Conservation (phyloP, 1,140 invertebrate species). For the Monochamus saltuarius region DNA sequence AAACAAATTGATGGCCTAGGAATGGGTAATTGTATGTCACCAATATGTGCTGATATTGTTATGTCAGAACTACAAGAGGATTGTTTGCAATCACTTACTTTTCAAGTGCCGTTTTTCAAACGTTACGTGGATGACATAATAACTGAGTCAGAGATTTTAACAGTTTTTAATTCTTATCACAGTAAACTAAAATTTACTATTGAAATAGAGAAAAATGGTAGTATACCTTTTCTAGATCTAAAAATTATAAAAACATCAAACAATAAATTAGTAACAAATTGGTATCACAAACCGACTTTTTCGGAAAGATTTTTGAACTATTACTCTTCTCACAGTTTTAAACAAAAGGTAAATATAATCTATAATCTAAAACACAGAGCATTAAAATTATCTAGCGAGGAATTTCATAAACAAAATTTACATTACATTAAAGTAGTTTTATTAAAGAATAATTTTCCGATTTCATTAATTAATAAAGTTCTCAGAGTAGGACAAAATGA, state of each 20-base stretch:
- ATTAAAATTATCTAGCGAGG: background rate
- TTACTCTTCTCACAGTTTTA: slow-evolving; percentile 2
- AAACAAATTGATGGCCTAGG: slow-evolving; percentile 5
- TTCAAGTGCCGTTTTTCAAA: slow-evolving; percentile 10
- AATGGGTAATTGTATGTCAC: slow-evolving; percentile 7
- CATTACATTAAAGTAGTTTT: no score
- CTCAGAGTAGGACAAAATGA: no score
- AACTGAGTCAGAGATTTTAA: no score
- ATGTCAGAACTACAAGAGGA: background rate
- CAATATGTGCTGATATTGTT: slow-evolving; percentile 13
- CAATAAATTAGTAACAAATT: slow-evolving; percentile 5
- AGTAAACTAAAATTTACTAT: no score
- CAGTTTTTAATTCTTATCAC: no score
- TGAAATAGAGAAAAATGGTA: no score
- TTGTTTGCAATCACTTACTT: slow-evolving; percentile 1
- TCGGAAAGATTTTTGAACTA: slow-evolving; percentile 13
- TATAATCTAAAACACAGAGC: slow-evolving; percentile 6
- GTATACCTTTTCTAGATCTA: slow-evolving; percentile 6
- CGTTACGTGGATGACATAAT: background rate
- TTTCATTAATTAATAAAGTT: no score
- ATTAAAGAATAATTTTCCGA: no score
- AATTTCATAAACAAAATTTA: slow-evolving; percentile 1
- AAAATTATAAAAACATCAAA: background rate
- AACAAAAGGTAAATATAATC: slow-evolving; percentile 16
- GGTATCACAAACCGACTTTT: slow-evolving; percentile 14